Conservation (phyloP, 2,113 vertebrate genomes). For the Oreochromis tanganicae region DNA sequence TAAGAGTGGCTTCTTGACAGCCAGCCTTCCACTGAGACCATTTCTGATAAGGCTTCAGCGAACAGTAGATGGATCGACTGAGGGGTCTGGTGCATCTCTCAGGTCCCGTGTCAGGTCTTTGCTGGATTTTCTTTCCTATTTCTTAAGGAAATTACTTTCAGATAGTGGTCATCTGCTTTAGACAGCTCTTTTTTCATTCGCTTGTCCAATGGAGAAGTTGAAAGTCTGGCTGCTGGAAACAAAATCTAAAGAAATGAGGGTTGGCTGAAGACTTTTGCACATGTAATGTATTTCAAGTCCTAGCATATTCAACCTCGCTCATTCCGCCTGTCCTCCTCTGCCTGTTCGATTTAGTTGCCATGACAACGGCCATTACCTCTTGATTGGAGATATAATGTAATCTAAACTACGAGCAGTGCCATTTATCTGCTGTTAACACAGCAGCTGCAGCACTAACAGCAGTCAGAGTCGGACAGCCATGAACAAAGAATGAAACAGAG, state of each 20-base stretch:
- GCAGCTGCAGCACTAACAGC: conserved; percentile 9
- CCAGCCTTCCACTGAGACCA: not conserved
- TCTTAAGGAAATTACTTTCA: not conserved
- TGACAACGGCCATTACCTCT: conserved; percentile 51
- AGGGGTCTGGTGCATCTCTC: not conserved
- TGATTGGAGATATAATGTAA: conserved; percentile 58
- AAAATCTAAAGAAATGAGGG: not conserved
- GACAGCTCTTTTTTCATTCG: not conserved
- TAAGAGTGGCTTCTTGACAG: not conserved
- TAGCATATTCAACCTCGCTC: not conserved
- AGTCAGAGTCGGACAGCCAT: not conserved
- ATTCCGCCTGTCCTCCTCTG: not conserved
- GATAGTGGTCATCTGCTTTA: not conserved
- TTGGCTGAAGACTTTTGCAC: not conserved
- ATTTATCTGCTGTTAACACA: conserved; percentile 37
- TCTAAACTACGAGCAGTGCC: conserved; percentile 23
- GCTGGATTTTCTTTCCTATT: not conserved
- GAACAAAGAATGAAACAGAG: not conserved
- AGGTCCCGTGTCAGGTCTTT: not conserved
- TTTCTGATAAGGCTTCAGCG: not conserved
- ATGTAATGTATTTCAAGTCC: not conserved
- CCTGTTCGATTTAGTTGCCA: conserved; percentile 36
- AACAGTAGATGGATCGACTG: not conserved
- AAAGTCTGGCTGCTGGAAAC: not conserved
- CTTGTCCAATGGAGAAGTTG: not conserved